Base-by-base conservation (phyloP, 2,113 vertebrate species). In the Talpa occidentalis region DNA sequence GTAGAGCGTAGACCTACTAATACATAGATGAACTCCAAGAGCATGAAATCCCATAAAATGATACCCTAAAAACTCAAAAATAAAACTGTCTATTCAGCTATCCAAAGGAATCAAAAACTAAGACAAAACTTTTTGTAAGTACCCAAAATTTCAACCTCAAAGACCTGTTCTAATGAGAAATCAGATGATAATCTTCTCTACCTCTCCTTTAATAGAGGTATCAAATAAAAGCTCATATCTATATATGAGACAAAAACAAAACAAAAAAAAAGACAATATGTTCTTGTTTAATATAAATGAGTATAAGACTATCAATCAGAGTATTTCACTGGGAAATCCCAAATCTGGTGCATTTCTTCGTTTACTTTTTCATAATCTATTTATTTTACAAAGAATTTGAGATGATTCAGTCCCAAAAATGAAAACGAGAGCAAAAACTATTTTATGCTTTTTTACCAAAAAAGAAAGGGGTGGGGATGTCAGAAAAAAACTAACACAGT, bases 11-110 rank as follows among this genome's bases (percentile, higher is more conserved):
- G 26, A 35, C n/a, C 74, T 84, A 76, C 28, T 40, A 59, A 79
- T 32, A 79, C 2, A 54, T 0, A 59, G 28, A 64, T 78, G 64
- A 79, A 82, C 59, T 80, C 60, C 76, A 95, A 84, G 44, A 87
- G 17, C 64, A 74, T 24, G 82, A 90, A 79, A 47, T 49, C 88
- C 76, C 37, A 69, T 73, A 79, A 37, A 88, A 93, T 89, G 24
- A 79, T 56, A 10, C 15, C 32, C 69, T 56, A 77, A 89, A 88
- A 74, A 10, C 60, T 88, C 21, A 94, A 11, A 30, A 87, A 67
- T 82, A 79, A 12, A 78, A 64, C 26, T 60, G 2, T 32, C 56
- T 37, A 78, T 62, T 66, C 62, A 82, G 54, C 78, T 73, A 95
- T 37, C 4, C 24, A 73, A 88, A 81, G 40, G 44, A 67, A 85